Evolutionary conservation across 1,140 invertebrate species (phyloP).

Genomic region (Dendrolimus punctatus): DNA sequence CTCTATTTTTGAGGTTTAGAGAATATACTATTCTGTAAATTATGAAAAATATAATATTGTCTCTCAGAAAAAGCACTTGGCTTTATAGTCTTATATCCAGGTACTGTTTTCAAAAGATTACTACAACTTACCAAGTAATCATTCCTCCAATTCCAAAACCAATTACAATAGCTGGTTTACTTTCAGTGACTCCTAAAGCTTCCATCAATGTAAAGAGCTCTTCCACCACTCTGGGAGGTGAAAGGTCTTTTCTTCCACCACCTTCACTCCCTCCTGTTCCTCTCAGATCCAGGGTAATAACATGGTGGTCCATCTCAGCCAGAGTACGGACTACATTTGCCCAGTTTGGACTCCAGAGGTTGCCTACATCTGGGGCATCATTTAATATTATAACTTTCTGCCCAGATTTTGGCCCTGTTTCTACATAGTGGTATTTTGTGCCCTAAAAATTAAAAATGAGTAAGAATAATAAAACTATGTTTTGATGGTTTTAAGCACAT

Average conservation of each 20-base stretch:
- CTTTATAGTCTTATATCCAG: too few species aligned
- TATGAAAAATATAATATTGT: too few species aligned
- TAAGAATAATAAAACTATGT: background rate
- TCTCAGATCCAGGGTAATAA: constrained; percentile 52
- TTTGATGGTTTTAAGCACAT: background rate
- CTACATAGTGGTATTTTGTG: constrained; percentile 62
- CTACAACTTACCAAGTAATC: constrained; percentile 44
- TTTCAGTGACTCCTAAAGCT: constrained; percentile 45
- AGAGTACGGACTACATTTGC: constrained; percentile 32
- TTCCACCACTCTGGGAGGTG: constrained; percentile 42
- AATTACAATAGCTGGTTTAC: constrained; percentile 42
- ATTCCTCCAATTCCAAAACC: constrained; percentile 61
- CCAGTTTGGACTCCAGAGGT: constrained; percentile 50
- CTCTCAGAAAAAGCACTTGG: too few species aligned
- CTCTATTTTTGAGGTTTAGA: too few species aligned
- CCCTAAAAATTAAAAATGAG: constrained; percentile 33
- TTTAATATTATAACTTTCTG: constrained; percentile 43
- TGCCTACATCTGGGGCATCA: constrained; percentile 49
- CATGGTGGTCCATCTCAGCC: constrained; percentile 39
- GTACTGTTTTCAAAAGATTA: too few species aligned
- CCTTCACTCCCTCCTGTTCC: constrained; percentile 55
- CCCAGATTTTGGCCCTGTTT: constrained; percentile 47
- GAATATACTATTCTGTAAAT: too few species aligned
- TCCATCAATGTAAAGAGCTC: constrained; percentile 40
- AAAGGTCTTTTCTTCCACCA: constrained; percentile 38